Base-by-base conservation (phyloP, 1,140 invertebrate genomes). In the Drosophila tsacasi region DNA sequence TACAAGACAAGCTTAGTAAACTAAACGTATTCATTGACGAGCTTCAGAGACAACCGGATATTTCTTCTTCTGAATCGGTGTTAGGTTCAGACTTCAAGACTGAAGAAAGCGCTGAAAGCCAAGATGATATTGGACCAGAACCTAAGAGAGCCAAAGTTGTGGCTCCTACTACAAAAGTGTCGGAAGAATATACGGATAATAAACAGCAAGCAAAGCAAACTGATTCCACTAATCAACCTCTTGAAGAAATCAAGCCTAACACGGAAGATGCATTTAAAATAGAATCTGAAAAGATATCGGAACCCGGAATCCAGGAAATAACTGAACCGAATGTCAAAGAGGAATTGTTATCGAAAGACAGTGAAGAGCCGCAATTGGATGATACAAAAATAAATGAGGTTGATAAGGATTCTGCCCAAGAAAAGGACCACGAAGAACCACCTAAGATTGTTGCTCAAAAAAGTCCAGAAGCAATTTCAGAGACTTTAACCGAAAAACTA, bases 1-100 rank as follows among this genome's bases (percentile, higher is more conserved):
- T 91, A 0, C 66, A 83, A 44, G 54, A 67, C 3, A 91, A 87
- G 37, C 44, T 91, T 1, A 69, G 37, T 9, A 62, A 78, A 17
- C 13, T 90, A 2, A 79, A 59, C n/a, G 47, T 35, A 2, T 52
- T 73, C 1, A 35, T 77, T 19, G 44, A 21, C 0, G 67, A 54
- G 27, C 35, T 75, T 15, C 32, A 76, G 44, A 65, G 17, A 12
- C 68, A 74, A n/a, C 19, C 54, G 13, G 39, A 55, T 2, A 32
- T 32, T 13, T 71, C 67, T 1, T 75, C 69, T 5, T 62, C 69
- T 23, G 74, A 76, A 30, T 76, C 74, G 10, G 74, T 42, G 1
- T 25, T 67, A 9, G 64, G 62, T 35, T 30, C 32, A 39, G 62
- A 76, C n/a, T 6, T 72, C 3, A 50, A 54, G 17, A 37, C 9